Percentiles rank a stretch among this genome's conserved stretches.
These are phyloP conservation scores for Spheniscus mendiculus DNA, from an alignment of 2,113 vertebrate species.

Conservation along the genomic window DNA sequence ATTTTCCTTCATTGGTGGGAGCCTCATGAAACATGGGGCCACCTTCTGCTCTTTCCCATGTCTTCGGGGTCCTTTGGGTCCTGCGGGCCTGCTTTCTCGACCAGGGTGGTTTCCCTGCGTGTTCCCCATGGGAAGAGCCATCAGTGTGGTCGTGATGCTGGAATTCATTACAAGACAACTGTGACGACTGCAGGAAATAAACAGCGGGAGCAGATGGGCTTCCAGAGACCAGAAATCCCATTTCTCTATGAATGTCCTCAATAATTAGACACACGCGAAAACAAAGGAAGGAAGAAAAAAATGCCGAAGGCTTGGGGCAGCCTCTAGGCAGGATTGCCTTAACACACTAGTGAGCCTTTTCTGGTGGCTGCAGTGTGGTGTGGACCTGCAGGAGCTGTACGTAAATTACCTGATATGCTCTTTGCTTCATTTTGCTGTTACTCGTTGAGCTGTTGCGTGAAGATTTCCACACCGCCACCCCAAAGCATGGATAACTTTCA, in stretches of 20 bases:
- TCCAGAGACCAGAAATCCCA: neutral
- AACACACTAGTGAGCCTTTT: neutral
- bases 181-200: conserved; percentile 42
- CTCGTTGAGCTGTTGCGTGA: neutral
- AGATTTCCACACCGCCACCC: neutral
- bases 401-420: neutral
- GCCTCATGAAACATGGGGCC: neutral
- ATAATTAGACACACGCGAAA: neutral
- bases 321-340: neutral
- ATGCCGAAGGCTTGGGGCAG: neutral
- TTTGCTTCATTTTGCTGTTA: neutral
- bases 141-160: neutral
- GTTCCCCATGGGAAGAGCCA: neutral
- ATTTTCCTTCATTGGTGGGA: neutral
- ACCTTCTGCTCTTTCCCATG: neutral
- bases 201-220: conserved; percentile 43
- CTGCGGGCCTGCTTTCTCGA: neutral
- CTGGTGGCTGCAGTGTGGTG: neutral
- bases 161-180: neutral
- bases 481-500: neutral
- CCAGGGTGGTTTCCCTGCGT: neutral
- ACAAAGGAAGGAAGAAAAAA: neutral
- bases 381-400: neutral
- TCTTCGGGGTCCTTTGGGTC: neutral
- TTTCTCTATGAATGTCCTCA: neutral